Evolutionary conservation across 2,888 invertebrate species (phyloP), one percentile per base, ranked within the genome.

Genomic region (Epiperipatus broadwayi): DNA sequence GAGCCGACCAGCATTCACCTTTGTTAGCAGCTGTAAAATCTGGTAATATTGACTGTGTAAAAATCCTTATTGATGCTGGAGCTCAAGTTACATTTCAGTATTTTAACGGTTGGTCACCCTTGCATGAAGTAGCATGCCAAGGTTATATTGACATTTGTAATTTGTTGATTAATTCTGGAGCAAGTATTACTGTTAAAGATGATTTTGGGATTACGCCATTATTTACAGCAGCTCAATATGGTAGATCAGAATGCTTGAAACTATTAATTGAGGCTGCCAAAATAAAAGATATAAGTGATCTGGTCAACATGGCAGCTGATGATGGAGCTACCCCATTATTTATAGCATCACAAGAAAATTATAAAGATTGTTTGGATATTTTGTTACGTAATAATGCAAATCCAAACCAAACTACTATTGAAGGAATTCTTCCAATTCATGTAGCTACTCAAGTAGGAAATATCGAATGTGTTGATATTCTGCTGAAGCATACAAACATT

Each of bases 121-220:
- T 57, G n/a, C 56, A 56, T 52, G 53, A 55, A 51, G 55, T 55
- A 3, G 49, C 54, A 2, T 44, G 51, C 36, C 52, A 53, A 38
- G 54, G 55, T 2, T 53, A 53, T 41, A 42, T 44, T 2, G 46
- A 47, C 18, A 49, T 52, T n/a, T 50, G 53, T 4, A 42, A 45
- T 20, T 44, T 52, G 12, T 44, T 55, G 21, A 44, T 55, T 3
- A 49, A 49, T 28, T 36, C 39, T 3, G 44, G 43, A 27, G 48
- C 48, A n/a, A 27, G 32, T 14, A 35, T 47, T n/a, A 43, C 45
- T 36, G 28, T 39, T 5, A 41, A 38, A 37, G 49, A 50, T 36
- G 42, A 44, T 37, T 43, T 46, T 30, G 44, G 44, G 14, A 47
- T 58, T 20, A 55, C 55, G 4, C 56, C 60, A 2, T 39, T 59